Base-by-base conservation (phyloP, 2,797 vertebrate genomes). In the Pantherophis alleghaniensis region DNA sequence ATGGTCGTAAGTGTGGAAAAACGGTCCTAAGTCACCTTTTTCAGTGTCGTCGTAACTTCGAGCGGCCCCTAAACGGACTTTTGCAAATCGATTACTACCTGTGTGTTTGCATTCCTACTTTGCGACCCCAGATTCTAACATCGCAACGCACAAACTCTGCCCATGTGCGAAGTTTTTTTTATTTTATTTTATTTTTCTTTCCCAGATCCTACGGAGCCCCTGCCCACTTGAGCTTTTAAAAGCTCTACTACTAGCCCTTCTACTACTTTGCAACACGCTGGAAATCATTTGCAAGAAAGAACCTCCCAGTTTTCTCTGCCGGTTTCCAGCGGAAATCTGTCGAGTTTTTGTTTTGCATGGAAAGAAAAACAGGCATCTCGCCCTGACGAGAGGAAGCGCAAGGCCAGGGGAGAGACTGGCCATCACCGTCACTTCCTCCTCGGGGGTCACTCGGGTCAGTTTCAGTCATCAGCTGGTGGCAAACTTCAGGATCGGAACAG, bases 351-450 rank as follows among this genome's bases (percentile, higher is more conserved):
- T 83, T 79, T 79, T 83, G 86, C 90, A 88, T 56, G 92, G 90
- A 93, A 93, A 88, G 90, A 83, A 91, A 91, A 93, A 91, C 22
- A 91, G 7, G 18, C 37, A 24, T 55, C 42, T 61, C 42, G 61
- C 55, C 60, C 61, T 88, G 28, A n/a, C 32, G 37, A 53, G 89
- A 93, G 92, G 90, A 93, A 93, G 88, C 9, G 55, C 11, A 7
- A 59, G 28, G n/a, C 42, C 18, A 22, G n/a, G 59, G 13, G 28
- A 87, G 11, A 5, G 1, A 53, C 6, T 4, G 66, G n/a, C n/a
- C 2, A 74, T 32, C 0, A 2, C 14, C 14, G 57, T 92, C 93
- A 86, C 89, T 91, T 94, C 93, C 93, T 91, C 57, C 91, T 59
- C 7, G 18, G 0, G 13, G 89, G 91, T 92, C 51, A 63, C 18